Conservation (phyloP, 1,140 invertebrate species). For the Temnothorax nylanderi region DNA sequence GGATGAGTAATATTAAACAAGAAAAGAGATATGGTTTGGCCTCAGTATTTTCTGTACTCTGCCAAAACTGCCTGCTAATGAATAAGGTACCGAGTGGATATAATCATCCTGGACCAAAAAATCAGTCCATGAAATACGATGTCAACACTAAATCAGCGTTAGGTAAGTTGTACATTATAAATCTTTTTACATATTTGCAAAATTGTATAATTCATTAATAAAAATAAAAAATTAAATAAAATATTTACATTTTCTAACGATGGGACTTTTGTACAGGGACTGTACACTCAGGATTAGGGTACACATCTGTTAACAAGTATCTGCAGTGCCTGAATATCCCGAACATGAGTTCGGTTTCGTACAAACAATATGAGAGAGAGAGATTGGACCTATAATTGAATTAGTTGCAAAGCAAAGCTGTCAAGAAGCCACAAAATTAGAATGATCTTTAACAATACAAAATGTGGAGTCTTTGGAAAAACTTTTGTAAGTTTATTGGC, state of each 20-base stretch:
- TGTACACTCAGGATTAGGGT: neutral
- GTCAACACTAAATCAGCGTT: slow-evolving; percentile 2
- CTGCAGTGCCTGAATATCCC: neutral
- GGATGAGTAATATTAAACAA: neutral
- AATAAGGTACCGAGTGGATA: neutral
- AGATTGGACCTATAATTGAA: neutral
- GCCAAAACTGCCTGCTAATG: neutral
- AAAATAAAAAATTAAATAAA: neutral
- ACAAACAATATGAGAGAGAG: neutral
- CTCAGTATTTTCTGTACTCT: neutral
- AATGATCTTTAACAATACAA: neutral
- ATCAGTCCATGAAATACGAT: neutral
- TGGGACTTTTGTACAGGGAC: neutral
- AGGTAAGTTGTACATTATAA: neutral
- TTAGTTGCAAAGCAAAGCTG: neutral
- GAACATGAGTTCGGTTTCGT: neutral
- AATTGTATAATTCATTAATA: neutral
- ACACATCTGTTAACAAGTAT: neutral
- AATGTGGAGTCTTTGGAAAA: neutral
- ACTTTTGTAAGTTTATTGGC: neutral
- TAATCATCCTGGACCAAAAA: slow-evolving; percentile 1
- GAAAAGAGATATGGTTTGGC: neutral
- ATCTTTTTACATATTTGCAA: neutral
- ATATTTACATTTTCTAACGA: neutral
- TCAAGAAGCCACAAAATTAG: neutral